Percentiles rank a stretch among this genome's conserved stretches.
Conservation (phyloP, 2,888 invertebrate species). For the Cephus pulcher region DNA sequence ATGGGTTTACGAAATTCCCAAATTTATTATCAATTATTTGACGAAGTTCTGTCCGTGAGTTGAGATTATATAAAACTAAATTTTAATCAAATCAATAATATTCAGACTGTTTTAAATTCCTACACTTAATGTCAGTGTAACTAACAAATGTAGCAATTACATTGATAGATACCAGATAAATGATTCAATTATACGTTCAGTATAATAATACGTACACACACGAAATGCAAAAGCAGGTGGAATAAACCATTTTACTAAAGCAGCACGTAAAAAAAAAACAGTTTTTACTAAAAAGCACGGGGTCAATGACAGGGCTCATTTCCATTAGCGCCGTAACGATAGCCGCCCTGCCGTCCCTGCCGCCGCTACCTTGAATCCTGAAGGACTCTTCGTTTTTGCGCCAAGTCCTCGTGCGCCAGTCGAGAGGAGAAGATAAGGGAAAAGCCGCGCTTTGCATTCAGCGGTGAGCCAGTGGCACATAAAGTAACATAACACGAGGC, state of each 20-base stretch:
- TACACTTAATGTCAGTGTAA: background rate
- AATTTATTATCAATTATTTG: background rate
- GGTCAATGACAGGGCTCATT: background rate
- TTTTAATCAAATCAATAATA: too few relatives aligned
- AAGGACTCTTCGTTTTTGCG: background rate
- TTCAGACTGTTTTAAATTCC: background rate
- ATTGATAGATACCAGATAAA: background rate
- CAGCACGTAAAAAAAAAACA: background rate
- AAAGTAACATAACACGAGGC: constrained; percentile 2
- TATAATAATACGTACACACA: background rate
- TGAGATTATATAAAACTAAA: too few relatives aligned
- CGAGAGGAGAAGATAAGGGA: background rate
- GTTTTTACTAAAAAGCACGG: background rate
- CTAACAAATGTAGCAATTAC: background rate
- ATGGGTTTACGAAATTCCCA: background rate
- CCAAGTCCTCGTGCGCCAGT: background rate
- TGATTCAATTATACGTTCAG: background rate
- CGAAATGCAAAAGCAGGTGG: background rate
- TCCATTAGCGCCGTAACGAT: background rate
- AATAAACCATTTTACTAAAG: background rate
- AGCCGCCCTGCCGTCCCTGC: background rate
- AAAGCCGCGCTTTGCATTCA: constrained; percentile 10
- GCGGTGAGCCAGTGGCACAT: constrained; percentile 12
- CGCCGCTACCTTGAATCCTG: background rate
- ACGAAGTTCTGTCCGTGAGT: background rate